Evolutionary conservation across 2,888 invertebrate genomes (phyloP).

Genomic region (Campoplex nolae): DNA sequence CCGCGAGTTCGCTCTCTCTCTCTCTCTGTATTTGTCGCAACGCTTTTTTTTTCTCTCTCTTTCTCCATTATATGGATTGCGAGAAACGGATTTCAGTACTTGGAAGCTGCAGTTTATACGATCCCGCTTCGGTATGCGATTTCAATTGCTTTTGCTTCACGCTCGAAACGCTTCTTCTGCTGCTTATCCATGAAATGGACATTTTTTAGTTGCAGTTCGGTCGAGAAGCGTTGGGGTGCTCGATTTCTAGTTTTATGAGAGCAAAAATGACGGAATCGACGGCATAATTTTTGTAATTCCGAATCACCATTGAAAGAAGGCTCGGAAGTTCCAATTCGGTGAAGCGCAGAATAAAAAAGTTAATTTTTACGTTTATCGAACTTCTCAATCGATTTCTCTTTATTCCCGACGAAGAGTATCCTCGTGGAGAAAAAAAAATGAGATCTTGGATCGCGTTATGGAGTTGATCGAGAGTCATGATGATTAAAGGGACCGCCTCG

Average conservation of each 20-base stretch:
- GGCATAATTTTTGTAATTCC: no score
- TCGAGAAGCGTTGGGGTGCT: no score
- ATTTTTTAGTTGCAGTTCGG: no score
- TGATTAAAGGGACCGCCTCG: slow-evolving; percentile 39
- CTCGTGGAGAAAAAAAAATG: not conserved
- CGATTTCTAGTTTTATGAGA: not conserved
- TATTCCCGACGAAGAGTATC: not conserved
- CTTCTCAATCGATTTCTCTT: not conserved
- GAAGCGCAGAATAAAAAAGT: no score
- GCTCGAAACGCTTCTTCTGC: no score
- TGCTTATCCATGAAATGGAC: no score
- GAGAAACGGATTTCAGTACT: slow-evolving; percentile 18
- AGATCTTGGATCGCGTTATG: not conserved
- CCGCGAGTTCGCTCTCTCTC: not conserved
- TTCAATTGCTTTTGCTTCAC: not conserved
- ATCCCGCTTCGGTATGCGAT: not conserved
- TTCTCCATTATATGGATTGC: not conserved
- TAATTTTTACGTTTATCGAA: not conserved
- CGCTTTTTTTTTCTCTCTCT: not conserved
- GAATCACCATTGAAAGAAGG: not conserved
- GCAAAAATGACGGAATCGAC: not conserved
- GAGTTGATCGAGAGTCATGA: not conserved
- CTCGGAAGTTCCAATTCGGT: not conserved
- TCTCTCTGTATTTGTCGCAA: not conserved
- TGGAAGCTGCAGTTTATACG: not conserved